These are phyloP conservation scores for Emydocephalus ijimae DNA, from an alignment of 2,113 vertebrate genomes.

Conservation along the genomic window DNA sequence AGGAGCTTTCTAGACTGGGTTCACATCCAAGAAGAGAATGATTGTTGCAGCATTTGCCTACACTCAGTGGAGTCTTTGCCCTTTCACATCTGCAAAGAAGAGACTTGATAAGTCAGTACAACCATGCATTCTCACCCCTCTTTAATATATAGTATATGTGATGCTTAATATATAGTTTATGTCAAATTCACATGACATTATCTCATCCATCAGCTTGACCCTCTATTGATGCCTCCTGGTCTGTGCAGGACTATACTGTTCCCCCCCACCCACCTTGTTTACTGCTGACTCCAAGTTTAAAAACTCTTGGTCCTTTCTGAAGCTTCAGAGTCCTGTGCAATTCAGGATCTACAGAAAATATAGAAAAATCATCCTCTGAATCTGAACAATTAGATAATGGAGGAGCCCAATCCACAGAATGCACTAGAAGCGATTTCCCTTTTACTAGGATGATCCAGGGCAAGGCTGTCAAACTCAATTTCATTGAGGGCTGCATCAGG, in stretches of 20 bases:
- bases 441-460: not conserved
- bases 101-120: not conserved
- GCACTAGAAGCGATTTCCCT: not conserved
- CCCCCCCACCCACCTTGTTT: not conserved
- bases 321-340: not conserved
- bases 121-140: not conserved
- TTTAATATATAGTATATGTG: not conserved
- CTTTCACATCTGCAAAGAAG: not conserved
- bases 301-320: not conserved
- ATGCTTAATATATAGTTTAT: not conserved
- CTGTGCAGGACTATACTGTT: not conserved
- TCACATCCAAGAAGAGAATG: not conserved
- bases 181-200: not conserved
- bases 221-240: not conserved
- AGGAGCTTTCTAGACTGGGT: not conserved
- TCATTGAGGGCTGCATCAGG: no score
- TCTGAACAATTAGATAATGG: not conserved
- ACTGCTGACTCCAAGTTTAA: not conserved
- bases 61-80: not conserved
- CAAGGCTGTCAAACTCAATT: no score
- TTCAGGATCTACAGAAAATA: not conserved
- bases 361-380: not conserved
- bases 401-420: not conserved
- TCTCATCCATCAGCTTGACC: not conserved
- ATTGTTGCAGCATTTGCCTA: not conserved